These are phyloP conservation scores for Protomyctophum bolini DNA, from an alignment of 2,113 vertebrate species.

Conservation along the genomic window DNA sequence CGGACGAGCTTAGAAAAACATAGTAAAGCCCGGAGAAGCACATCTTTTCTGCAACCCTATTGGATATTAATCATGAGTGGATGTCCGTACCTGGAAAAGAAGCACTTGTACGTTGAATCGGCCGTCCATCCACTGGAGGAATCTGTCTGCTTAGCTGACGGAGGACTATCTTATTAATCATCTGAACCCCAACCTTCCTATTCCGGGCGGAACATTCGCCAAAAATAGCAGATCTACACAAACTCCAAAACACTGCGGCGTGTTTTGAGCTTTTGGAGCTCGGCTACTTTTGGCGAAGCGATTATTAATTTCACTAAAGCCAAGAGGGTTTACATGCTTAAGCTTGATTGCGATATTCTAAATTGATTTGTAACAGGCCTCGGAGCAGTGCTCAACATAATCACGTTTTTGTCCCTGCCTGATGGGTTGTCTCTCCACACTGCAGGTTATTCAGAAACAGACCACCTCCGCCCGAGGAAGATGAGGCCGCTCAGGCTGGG, in stretches of 20 bases:
- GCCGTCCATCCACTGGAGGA: background rate
- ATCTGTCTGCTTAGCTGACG: background rate
- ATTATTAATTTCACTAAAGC: too few species aligned
- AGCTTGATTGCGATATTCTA: background rate
- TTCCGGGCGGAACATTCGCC: too few species aligned
- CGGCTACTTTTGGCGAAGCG: background rate
- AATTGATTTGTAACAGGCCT: background rate
- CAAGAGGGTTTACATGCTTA: background rate
- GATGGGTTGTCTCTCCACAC: conserved; percentile 49
- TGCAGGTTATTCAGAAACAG: conserved; percentile 80
- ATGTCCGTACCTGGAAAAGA: conserved; percentile 86
- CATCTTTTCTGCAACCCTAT: conserved; percentile 15
- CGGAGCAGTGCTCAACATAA: conserved; percentile 2
- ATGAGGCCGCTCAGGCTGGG: conserved; percentile 83
- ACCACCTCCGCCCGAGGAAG: conserved; percentile 71
- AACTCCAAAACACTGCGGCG: too few species aligned
- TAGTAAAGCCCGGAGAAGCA: conserved; percentile 34
- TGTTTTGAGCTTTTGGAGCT: background rate
- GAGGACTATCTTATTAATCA: too few species aligned
- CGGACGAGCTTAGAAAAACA: conserved; percentile 7
- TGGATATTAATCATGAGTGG: conserved; percentile 84
- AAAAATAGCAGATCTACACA: too few species aligned
- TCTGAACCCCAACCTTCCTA: too few species aligned
- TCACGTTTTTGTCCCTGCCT: background rate
- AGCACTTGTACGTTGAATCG: conserved; percentile 80